Percentiles rank a stretch among this genome's conserved stretches.
phyloP scores from a whole-genome alignment of 2,113 vertebrate species.

The Sitta europaea region DNA sequence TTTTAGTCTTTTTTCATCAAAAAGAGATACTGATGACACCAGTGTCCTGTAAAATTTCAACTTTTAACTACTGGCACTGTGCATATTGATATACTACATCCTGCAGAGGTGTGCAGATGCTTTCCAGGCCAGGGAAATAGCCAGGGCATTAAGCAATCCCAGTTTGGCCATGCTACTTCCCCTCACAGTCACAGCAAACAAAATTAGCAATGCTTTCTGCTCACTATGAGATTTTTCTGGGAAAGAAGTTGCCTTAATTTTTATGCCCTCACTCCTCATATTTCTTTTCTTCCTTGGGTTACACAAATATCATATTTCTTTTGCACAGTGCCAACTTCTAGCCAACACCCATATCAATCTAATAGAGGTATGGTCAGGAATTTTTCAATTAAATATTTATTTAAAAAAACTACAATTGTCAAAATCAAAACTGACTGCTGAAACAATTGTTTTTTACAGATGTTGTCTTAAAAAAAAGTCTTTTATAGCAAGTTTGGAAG shows the following conservation, averaged over 20 bases:
- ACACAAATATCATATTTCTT: background rate
- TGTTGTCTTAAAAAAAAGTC: background rate
- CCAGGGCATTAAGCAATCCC: background rate
- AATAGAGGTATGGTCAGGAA: background rate
- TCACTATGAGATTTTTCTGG: background rate
- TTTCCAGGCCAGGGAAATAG: background rate
- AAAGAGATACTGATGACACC: background rate
- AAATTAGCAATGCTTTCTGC: background rate
- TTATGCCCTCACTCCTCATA: background rate
- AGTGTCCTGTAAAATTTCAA: background rate
- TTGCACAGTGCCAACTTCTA: background rate
- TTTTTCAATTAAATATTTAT: slow-evolving; percentile 1
- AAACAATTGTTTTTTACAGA: background rate
- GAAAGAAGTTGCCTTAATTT: background rate
- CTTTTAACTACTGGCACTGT: background rate
- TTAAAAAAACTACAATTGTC: background rate
- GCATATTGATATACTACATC: background rate
- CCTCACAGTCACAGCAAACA: background rate
- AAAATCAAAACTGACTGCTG: background rate
- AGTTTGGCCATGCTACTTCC: background rate
- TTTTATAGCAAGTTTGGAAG: background rate
- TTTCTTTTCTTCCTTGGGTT: background rate
- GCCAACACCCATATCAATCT: background rate
- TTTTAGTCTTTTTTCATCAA: background rate
- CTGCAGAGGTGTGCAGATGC: background rate